Evolutionary conservation across 2,113 vertebrate species (phyloP).

Genomic region (Prunella himalayana): DNA sequence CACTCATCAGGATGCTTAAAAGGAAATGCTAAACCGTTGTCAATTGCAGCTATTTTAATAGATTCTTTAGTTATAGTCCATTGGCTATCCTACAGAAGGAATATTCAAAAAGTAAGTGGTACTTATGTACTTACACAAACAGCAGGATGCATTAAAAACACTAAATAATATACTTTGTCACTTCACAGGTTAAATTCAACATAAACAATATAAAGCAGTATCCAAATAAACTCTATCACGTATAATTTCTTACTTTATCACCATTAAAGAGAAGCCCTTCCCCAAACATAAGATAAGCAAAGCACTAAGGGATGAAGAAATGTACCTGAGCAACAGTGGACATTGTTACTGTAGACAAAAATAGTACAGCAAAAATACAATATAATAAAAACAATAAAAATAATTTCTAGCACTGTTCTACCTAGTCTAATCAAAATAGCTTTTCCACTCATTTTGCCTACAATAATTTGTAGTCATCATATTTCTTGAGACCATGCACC

Average conservation of each 20-base stretch:
- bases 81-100: slow-evolving; percentile 73
- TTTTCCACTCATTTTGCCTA: not conserved
- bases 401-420: not conserved
- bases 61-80: slow-evolving; percentile 73
- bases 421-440: not conserved
- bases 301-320: not conserved
- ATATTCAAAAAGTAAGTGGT: not conserved
- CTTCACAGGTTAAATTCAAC: not conserved
- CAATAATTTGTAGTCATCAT: not conserved
- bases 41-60: slow-evolving; percentile 93
- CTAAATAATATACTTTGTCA: not conserved
- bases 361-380: not conserved
- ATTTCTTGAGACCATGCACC: not conserved
- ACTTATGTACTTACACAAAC: not conserved
- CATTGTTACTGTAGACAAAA: not conserved
- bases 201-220: not conserved
- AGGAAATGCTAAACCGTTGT: slow-evolving; percentile 96
- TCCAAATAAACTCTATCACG: not conserved
- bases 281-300: not conserved
- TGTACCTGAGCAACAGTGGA: not conserved
- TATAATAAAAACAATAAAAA: not conserved
- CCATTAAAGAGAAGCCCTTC: not conserved
- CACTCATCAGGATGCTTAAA: slow-evolving; percentile 98
- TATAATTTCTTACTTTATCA: not conserved
- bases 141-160: not conserved